These are phyloP conservation scores for Drosophila seclusa DNA, from an alignment of 2,888 invertebrate genomes.

Conservation along the genomic window DNA sequence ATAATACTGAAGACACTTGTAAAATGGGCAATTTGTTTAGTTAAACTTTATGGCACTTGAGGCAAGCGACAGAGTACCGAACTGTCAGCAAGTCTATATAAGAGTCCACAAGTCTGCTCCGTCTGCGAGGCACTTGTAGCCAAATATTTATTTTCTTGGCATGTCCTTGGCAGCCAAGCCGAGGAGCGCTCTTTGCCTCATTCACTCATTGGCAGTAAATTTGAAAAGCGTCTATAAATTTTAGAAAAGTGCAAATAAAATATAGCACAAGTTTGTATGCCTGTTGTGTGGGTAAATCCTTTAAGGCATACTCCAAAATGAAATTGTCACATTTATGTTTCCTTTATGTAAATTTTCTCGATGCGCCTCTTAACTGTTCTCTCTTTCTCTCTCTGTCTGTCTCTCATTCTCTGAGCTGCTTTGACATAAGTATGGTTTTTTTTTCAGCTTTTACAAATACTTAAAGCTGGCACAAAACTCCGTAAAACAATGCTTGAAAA, in stretches of 20 bases:
- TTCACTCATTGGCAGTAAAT: conserved; percentile 64
- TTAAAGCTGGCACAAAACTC: conserved; percentile 20
- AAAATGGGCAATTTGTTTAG: conserved; percentile 81
- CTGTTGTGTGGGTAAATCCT: conserved; percentile 62
- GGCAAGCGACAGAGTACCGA: conserved; percentile 27
- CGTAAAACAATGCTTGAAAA: conserved; percentile 35
- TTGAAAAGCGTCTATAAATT: conserved; percentile 77
- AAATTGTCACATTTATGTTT: conserved; percentile 79
- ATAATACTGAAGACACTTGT: conserved; percentile 79
- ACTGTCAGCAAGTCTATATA: conserved; percentile 26
- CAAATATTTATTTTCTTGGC: conserved; percentile 70
- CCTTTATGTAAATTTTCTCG: conserved; percentile 71
- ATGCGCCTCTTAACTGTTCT: conserved; percentile 8
- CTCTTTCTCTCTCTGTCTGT: conserved; percentile 30
- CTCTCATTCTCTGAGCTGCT: neutral
- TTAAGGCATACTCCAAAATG: conserved; percentile 69
- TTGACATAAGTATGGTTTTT: conserved; percentile 35
- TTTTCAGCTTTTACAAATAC: conserved; percentile 28
- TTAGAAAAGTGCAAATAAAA: conserved; percentile 78
- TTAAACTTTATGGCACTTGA: conserved; percentile 79
- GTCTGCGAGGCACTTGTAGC: conserved; percentile 54
- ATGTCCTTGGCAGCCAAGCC: conserved; percentile 41
- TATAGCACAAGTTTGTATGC: conserved; percentile 68
- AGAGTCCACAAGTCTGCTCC: no score
- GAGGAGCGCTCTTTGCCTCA: conserved; percentile 13